Evolutionary conservation across 2,797 vertebrate species (phyloP), one percentile per base, ranked within the genome.

Genomic region (Ctenopoma multispine): DNA sequence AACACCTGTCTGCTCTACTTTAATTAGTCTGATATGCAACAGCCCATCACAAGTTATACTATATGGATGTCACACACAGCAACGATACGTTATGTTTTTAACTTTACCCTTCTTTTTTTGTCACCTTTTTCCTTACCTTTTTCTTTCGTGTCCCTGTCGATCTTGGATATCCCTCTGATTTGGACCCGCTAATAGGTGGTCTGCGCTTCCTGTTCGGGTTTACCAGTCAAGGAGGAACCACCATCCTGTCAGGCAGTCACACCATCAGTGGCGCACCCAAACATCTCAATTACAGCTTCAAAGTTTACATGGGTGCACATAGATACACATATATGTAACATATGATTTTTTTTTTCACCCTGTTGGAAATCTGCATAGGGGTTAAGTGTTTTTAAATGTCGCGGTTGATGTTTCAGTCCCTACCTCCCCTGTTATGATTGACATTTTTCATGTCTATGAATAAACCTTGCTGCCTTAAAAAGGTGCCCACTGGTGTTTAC

Each of bases 111-210:
- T 31, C 29, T 18, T 54, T 21, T 53, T 23, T 17, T 64, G 76
- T 72, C 40, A 2, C 23, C 53, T 82, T 64, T 63, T 40, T 56
- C 48, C 40, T 47, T 15, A 49, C 27, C 18, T 79, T 56, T 68
- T 41, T 77, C 78, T 77, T 83, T 87, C 63, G 34, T 79, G 62
- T 72, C 70, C 29, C 66, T 57, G 61, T 77, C 54, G 55, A 74
- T 83, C 85, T 85, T 84, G 54, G 65, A 79, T 83, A 90, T 91
- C 87, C 85, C 89, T 93, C 81, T 93, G 93, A 94, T 93, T 91
- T 90, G 89, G 75, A 62, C 67, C 40, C 29, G 67, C 86, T 93
- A 93, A 93, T 91, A 80, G 81, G 85, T 89, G 91, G 87, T 88
- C 89, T 87, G 81, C 63, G 86, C 87, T 92, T 94, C 90, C 93